phyloP scores from a whole-genome alignment of 2,797 vertebrate species.

The Mallotus villosus region DNA sequence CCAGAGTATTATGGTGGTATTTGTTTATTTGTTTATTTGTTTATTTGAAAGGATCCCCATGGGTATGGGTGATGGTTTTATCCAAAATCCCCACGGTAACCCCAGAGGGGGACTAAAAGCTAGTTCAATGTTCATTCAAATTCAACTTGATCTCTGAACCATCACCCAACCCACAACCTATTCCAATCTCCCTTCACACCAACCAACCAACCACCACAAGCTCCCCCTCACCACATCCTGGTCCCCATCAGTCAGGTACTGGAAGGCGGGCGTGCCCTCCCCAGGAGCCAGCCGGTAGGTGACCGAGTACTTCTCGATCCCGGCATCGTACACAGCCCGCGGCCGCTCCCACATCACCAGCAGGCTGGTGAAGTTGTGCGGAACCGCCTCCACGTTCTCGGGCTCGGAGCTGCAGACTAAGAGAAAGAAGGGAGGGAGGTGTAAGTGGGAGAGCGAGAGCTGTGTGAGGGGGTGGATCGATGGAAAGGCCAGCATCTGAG shows the following conservation, averaged over 20 bases:
- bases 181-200: not conserved
- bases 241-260: slow-evolving; percentile 96
- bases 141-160: not conserved
- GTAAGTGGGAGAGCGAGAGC: not conserved
- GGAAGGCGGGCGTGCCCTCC: slow-evolving; percentile 71
- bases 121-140: not conserved
- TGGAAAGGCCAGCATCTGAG: not conserved
- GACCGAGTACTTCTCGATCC: slow-evolving; percentile 92
- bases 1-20: too few relatives aligned
- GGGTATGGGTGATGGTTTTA: too few relatives aligned
- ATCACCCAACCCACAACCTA: not conserved
- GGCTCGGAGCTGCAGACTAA: slow-evolving; percentile 97
- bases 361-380: slow-evolving; percentile 90
- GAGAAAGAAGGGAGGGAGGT: not conserved
- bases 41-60: too few relatives aligned
- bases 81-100: too few relatives aligned
- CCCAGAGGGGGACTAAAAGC: not conserved
- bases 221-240: slow-evolving; percentile 91
- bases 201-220: not conserved
- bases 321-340: slow-evolving; percentile 87
- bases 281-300: slow-evolving; percentile 77
- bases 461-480: not conserved
- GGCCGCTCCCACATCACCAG: slow-evolving; percentile 95
- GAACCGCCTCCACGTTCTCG: slow-evolving; percentile 85
- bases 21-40: too few relatives aligned